Percentiles rank a stretch among this genome's conserved stretches.
Conservation (phyloP, 2,888 invertebrate species). For the Epinotia brunnichana region DNA sequence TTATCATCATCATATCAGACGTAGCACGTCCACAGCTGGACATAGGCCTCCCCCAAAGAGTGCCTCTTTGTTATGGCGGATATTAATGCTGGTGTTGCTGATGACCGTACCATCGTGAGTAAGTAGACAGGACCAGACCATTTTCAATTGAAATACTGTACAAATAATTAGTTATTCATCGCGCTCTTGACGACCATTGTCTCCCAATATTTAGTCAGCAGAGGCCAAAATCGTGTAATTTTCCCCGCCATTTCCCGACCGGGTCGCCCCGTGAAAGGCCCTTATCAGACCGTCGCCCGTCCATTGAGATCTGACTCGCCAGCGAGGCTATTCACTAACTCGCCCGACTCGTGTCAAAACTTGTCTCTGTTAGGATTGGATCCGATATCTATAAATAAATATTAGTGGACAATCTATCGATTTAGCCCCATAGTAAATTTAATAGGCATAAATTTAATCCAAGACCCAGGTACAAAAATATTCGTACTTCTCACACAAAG, state of each 20-base stretch:
- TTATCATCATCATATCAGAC: no score
- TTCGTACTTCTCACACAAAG: no score
- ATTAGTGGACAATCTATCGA: no score
- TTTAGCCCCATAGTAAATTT: no score
- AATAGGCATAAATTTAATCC: no score
- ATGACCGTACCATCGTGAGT: no score
- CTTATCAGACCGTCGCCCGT: conserved; percentile 12
- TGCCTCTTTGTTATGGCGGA: no score
- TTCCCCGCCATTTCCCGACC: background rate
- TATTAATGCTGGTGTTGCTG: no score
- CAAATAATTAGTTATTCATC: background rate
- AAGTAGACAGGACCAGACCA: background rate
- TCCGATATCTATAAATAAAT: background rate
- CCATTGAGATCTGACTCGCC: conserved; percentile 18
- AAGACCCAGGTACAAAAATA: no score
- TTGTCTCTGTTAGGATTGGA: background rate
- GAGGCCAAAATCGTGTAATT: background rate
- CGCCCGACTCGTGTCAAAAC: background rate
- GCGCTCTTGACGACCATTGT: background rate
- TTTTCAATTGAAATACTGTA: background rate
- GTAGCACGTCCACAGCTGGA: no score
- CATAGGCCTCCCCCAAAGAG: no score
- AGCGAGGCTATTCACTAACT: background rate
- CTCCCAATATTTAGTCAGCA: background rate
- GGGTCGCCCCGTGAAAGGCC: conserved; percentile 3